Conservation (phyloP, 2,797 vertebrate species). For the Labeo calbasu region DNA sequence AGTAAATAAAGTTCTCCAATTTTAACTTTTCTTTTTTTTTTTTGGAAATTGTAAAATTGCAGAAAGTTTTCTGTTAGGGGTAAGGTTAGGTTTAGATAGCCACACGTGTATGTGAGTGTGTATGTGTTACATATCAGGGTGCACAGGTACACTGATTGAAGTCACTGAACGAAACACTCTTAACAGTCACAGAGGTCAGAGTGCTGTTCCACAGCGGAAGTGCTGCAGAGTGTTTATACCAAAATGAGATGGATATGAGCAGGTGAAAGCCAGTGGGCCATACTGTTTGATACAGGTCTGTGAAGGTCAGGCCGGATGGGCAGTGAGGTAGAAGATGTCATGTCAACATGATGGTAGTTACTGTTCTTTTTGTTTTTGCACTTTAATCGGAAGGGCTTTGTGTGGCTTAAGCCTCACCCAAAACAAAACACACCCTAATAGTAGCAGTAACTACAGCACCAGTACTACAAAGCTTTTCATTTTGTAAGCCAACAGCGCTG, state of each 20-base stretch:
- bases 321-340: constrained; percentile 23
- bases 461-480: constrained; percentile 22
- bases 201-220: background rate
- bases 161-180: constrained; percentile 32
- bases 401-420: constrained; percentile 24
- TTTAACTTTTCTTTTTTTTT: too few relatives aligned
- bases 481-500: constrained; percentile 9
- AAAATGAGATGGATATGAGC: constrained; percentile 42
- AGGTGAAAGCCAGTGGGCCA: constrained; percentile 34
- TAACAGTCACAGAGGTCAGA: constrained; percentile 20
- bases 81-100: background rate
- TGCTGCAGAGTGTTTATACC: constrained; percentile 30
- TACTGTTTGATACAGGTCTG: constrained; percentile 43
- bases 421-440: constrained; percentile 50
- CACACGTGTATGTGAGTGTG: background rate
- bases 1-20: too few relatives aligned
- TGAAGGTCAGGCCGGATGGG: constrained; percentile 28
- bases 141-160: constrained; percentile 54
- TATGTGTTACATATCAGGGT: background rate
- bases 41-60: too few relatives aligned
- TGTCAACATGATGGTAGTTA: constrained; percentile 45
- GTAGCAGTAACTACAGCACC: constrained; percentile 37
- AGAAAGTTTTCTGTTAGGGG: background rate
- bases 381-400: constrained; percentile 38
- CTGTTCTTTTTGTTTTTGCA: constrained; percentile 43